These are phyloP conservation scores for Heteromormyrus szaboi DNA, from an alignment of 2,797 vertebrate species.

Conservation along the genomic window DNA sequence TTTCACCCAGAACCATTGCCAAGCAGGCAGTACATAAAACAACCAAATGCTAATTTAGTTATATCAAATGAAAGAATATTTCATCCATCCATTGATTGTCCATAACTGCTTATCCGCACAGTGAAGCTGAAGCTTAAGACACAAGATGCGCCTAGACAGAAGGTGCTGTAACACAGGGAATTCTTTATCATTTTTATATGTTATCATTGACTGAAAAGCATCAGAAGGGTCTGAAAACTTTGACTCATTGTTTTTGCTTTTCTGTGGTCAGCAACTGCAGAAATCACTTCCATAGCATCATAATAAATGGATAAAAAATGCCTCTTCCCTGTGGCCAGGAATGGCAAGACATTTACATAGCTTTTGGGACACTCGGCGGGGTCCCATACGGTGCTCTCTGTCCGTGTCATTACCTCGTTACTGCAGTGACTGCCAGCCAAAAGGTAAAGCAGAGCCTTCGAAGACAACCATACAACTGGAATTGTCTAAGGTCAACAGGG, in stretches of 20 bases:
- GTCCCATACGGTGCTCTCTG: constrained; percentile 99
- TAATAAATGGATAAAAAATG: constrained; percentile 13
- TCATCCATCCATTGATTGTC: not conserved
- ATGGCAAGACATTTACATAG: constrained; percentile 67
- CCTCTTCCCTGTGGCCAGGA: constrained; percentile 28
- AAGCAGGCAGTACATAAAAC: not conserved
- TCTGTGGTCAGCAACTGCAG: not conserved
- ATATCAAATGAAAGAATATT: not conserved
- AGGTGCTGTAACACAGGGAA: not conserved
- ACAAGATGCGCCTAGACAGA: not conserved
- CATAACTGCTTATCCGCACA: not conserved
- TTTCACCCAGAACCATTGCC: not conserved
- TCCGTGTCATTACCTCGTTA: constrained; percentile 99
- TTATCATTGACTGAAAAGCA: not conserved
- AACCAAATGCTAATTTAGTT: not conserved
- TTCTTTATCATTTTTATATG: not conserved
- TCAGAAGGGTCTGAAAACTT: not conserved
- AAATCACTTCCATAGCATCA: not conserved
- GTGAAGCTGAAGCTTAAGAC: not conserved
- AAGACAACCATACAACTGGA: constrained; percentile 96
- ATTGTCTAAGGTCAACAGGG: constrained; percentile 99
- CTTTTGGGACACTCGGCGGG: constrained; percentile 78
- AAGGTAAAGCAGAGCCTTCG: constrained; percentile 78
- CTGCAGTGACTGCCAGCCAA: constrained; percentile 94
- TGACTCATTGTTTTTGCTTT: not conserved